These are phyloP conservation scores for Rhinogobius similis DNA, from an alignment of 2,113 vertebrate genomes.

Conservation along the genomic window DNA sequence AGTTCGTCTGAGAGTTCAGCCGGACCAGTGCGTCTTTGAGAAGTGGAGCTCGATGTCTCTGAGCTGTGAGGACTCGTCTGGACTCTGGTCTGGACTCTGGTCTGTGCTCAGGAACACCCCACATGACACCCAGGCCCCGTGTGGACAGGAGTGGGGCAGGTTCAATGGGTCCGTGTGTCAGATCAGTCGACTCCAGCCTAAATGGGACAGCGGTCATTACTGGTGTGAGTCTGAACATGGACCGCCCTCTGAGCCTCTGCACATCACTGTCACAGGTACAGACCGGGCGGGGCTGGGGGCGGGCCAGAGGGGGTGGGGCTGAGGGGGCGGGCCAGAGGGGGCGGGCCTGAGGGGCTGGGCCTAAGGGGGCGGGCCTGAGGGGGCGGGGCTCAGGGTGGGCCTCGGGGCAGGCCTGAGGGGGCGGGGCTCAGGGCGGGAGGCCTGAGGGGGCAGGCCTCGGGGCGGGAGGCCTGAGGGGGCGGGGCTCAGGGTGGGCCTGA, in stretches of 20 bases:
- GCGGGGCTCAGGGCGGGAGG: too few species aligned
- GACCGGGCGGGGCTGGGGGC: too few species aligned
- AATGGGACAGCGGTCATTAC: neutral
- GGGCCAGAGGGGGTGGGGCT: too few species aligned
- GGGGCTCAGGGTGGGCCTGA: too few species aligned
- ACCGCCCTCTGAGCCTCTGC: neutral
- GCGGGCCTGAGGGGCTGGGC: too few species aligned
- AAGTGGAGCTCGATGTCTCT: neutral
- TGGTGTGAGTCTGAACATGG: neutral
- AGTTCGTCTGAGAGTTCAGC: neutral
- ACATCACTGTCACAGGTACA: conserved; percentile 1
- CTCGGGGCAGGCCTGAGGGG: too few species aligned
- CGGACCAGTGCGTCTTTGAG: neutral
- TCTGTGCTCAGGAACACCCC: neutral
- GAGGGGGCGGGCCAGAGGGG: too few species aligned
- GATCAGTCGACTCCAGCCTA: neutral
- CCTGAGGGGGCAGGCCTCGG: too few species aligned
- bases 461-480: too few species aligned
- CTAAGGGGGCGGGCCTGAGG: too few species aligned
- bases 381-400: too few species aligned
- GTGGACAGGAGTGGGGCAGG: neutral
- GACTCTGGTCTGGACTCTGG: neutral
- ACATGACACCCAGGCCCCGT: neutral
- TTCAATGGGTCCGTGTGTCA: neutral
- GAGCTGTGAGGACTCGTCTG: neutral